Evolutionary conservation across 2,113 vertebrate species (phyloP).

Genomic region (Camelus dromedarius): DNA sequence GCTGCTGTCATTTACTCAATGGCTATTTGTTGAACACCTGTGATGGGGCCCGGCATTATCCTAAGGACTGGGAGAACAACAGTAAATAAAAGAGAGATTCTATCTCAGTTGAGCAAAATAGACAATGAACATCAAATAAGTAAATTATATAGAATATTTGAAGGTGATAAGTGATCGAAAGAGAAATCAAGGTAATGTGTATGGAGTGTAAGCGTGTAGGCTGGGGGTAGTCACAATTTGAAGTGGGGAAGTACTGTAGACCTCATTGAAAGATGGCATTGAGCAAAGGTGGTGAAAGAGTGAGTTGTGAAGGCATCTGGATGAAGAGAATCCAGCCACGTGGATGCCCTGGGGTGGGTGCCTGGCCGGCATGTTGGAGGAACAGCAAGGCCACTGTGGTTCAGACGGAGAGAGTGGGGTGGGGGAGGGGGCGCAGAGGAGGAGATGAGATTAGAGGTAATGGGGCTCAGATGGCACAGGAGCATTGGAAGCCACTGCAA

Average conservation of each 20-base stretch:
- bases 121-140: background rate
- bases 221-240: background rate
- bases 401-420: background rate
- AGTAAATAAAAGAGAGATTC: background rate
- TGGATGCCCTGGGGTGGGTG: background rate
- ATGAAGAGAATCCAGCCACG: background rate
- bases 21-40: background rate
- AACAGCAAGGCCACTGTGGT: background rate
- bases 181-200: background rate
- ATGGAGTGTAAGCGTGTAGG: background rate
- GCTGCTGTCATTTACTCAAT: background rate
- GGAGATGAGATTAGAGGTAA: background rate
- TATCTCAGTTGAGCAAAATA: background rate
- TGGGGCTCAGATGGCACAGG: background rate
- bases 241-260: background rate
- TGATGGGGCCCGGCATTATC: background rate
- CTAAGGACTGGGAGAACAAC: background rate
- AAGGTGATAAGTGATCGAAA: background rate
- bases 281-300: background rate
- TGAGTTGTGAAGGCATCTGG: background rate
- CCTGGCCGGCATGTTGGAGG: background rate
- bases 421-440: background rate
- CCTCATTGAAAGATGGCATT: background rate
- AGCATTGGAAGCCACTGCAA: background rate
- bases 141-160: background rate